Evolutionary conservation across 2,888 invertebrate species (phyloP), one percentile per base, ranked within the genome.

Genomic region (Harpalus rubripes): DNA sequence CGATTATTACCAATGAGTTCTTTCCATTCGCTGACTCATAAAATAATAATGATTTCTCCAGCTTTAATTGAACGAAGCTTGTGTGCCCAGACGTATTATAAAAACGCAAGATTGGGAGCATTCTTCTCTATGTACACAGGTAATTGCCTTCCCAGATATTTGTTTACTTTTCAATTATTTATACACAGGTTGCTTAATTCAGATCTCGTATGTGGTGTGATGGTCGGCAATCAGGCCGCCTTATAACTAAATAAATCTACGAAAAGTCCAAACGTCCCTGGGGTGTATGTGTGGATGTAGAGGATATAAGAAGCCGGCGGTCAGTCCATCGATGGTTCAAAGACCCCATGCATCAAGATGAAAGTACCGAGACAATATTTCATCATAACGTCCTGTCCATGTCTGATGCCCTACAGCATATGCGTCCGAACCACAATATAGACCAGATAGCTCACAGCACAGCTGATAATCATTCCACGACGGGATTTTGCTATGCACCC

Each of bases 21-120:
- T 81, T 81, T 81, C 81, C 32, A 68, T 81, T 68, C 63, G 81
- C 81, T 81, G 81, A 81, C 81, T 81, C 81, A 68, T 68, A 81
- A 81, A 56, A 81, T 81, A 81, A 81, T 81, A 52, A 68, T 68
- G 22, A 81, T 68, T 80, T 79, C 32, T 22, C 12, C 22, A 58
- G 18, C n/a, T 76, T 44, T 79, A 56, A 59, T 59, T 56, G 8
- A 56, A 56, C 12, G n/a, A 12, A 3, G 10, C 12, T 56, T 59
- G 18, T 58, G 58, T 58, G 58, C 58, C 12, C 58, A 44, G 44
- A 44, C 44, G 10, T 52, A 12, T 8, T 12, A 12, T 12, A 52
- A 52, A 52, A 52, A 52, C 44, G 44, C 10, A 52, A 52, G 32
- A 32, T 32, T 32, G 5, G 6, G 32, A 32, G 6, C 32, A 32